phyloP scores from a whole-genome alignment of 2,888 invertebrate genomes.

The Lacanobia oleracea region DNA sequence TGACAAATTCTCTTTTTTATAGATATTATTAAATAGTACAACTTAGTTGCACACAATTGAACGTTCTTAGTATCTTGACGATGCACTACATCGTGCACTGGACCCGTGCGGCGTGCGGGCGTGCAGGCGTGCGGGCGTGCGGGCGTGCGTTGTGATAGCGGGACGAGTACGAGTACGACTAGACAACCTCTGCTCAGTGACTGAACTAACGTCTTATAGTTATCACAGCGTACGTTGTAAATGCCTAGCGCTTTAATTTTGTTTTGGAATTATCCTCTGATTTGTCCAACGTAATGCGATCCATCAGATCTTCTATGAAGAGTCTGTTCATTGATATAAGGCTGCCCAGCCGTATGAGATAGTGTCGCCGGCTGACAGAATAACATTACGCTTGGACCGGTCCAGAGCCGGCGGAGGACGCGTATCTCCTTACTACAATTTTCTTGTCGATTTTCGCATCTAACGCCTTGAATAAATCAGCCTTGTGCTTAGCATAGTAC shows the following conservation, averaged over 20 bases:
- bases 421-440: conserved; percentile 19
- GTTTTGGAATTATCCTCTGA: conserved; percentile 21
- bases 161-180: not conserved
- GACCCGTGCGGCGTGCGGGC: no score
- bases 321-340: conserved; percentile 17
- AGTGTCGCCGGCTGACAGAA: not conserved
- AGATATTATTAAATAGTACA: conserved; percentile 65
- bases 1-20: conserved; percentile 68
- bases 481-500: conserved; percentile 70
- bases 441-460: conserved; percentile 33
- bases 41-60: conserved; percentile 57
- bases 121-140: no score
- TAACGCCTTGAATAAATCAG: conserved; percentile 46
- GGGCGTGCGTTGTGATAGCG: conserved; percentile 15
- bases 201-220: not conserved
- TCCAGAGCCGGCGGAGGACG: conserved; percentile 13
- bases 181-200: not conserved
- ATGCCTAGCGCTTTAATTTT: conserved; percentile 29
- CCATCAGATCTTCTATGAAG: conserved; percentile 50
- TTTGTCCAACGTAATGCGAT: conserved; percentile 29
- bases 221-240: conserved; percentile 11
- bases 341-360: not conserved
- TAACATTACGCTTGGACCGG: conserved; percentile 7
- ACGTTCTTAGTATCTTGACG: conserved; percentile 30
- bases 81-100: conserved; percentile 1